phyloP scores from a whole-genome alignment of 2,888 invertebrate species.

The Trimorus sp. region DNA sequence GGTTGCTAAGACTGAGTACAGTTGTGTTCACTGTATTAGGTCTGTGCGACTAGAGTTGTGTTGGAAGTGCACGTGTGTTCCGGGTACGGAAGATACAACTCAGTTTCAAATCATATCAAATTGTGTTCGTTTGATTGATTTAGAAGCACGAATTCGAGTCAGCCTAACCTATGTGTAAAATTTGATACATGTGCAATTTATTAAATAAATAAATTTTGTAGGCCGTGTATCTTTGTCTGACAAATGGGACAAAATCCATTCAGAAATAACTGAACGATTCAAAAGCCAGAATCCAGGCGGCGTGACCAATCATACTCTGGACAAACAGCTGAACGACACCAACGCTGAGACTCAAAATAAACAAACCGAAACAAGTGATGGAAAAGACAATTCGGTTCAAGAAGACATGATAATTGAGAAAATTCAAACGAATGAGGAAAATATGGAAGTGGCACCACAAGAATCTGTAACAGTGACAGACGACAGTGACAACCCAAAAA shows the following conservation, averaged over 20 bases:
- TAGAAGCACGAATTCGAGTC: conserved; percentile 16
- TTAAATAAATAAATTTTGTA: conserved; percentile 1
- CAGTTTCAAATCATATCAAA: conserved; percentile 14
- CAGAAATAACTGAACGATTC: neutral
- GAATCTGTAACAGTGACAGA: no score
- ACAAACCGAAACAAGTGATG: neutral
- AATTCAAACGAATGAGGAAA: neutral
- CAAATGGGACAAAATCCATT: neutral
- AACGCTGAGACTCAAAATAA: neutral
- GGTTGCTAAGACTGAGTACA: conserved; percentile 1
- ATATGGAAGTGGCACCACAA: neutral
- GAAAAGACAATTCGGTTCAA: neutral
- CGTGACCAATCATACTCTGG: neutral
- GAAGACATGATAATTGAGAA: neutral
- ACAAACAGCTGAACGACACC: neutral
- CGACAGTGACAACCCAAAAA: no score
- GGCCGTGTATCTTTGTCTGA: neutral
- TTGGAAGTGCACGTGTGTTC: conserved; percentile 12
- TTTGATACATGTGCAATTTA: neutral
- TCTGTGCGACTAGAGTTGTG: conserved; percentile 3
- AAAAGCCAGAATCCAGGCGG: neutral
- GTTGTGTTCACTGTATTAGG: conserved; percentile 21
- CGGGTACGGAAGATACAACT: conserved; percentile 1
- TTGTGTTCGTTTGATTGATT: conserved; percentile 11
- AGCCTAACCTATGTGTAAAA: conserved; percentile 1